A percentile compares a stretch with the other conserved stretches of the same genome.
These are phyloP conservation scores for Caenorhabditis latens DNA, from an alignment of 1,140 invertebrate genomes.

Conservation along the genomic window DNA sequence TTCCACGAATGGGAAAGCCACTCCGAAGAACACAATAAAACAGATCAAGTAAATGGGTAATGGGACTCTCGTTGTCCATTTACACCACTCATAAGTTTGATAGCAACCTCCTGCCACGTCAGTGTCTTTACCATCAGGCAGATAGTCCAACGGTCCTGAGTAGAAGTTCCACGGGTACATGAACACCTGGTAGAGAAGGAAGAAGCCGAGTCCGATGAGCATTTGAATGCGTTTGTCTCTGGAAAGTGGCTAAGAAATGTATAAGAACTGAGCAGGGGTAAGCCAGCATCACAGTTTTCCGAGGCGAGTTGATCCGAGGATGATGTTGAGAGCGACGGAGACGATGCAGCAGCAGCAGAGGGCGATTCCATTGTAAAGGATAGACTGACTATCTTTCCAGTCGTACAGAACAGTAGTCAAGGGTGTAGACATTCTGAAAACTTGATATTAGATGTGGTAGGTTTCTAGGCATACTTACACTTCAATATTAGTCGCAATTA, in stretches of 20 bases:
- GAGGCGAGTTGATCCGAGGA: constrained; percentile 58
- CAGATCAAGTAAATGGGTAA: constrained; percentile 63
- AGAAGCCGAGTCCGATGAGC: constrained; percentile 61
- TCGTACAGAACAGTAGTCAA: constrained; percentile 62
- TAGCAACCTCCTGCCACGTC: constrained; percentile 61
- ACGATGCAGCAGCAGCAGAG: constrained; percentile 58
- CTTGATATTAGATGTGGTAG: background rate
- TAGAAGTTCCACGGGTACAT: constrained; percentile 64
- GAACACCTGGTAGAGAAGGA: constrained; percentile 62
- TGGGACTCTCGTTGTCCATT: constrained; percentile 58
- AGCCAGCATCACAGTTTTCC: constrained; percentile 57
- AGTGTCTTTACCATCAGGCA: constrained; percentile 43
- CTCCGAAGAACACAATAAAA: constrained; percentile 61
- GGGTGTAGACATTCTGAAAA: constrained; percentile 65
- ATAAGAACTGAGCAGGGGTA: constrained; percentile 25
- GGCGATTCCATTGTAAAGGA: constrained; percentile 65
- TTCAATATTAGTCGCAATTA: constrained; percentile 64
- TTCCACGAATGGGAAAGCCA: constrained; percentile 64
- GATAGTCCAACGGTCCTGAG: constrained; percentile 59
- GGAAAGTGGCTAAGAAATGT: constrained; percentile 26
- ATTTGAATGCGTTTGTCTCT: constrained; percentile 66
- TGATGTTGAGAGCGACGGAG: constrained; percentile 55
- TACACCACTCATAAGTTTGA: constrained; percentile 63
- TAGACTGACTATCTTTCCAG: constrained; percentile 61
- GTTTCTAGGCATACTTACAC: constrained; percentile 52